Evolutionary conservation across 2,888 invertebrate genomes (phyloP).

Genomic region (Xestoiulus laeticollis): DNA sequence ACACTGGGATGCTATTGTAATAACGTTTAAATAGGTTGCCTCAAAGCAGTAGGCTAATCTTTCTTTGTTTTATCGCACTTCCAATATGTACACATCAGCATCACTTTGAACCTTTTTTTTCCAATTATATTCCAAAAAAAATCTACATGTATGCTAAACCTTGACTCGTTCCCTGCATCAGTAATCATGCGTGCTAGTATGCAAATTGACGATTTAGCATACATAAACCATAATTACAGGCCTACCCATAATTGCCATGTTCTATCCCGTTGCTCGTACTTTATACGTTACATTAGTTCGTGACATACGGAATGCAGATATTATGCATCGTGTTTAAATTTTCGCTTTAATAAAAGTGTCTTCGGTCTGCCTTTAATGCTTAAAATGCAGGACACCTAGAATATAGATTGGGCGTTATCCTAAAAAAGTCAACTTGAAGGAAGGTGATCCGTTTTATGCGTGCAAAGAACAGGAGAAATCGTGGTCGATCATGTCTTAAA

Average conservation of each 20-base stretch:
- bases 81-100: background rate
- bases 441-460: background rate
- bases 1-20: background rate
- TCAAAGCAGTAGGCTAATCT: background rate
- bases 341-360: conserved; percentile 5
- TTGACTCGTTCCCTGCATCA: background rate
- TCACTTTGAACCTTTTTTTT: background rate
- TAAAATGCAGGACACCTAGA: background rate
- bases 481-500: conserved; percentile 31
- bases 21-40: background rate
- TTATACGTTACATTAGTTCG: background rate
- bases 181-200: background rate
- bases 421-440: conserved; percentile 21
- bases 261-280: background rate
- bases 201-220: background rate
- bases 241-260: background rate
- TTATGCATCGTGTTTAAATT: background rate
- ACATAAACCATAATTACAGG: conserved; percentile 1
- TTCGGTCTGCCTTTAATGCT: background rate
- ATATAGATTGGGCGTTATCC: conserved; percentile 13
- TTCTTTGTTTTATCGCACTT: background rate
- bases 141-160: background rate
- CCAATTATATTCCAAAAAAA: background rate
- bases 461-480: background rate
- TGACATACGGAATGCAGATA: background rate